These are phyloP conservation scores for Lutjanus argentimaculatus DNA, from an alignment of 2,797 vertebrate species.

Conservation along the genomic window DNA sequence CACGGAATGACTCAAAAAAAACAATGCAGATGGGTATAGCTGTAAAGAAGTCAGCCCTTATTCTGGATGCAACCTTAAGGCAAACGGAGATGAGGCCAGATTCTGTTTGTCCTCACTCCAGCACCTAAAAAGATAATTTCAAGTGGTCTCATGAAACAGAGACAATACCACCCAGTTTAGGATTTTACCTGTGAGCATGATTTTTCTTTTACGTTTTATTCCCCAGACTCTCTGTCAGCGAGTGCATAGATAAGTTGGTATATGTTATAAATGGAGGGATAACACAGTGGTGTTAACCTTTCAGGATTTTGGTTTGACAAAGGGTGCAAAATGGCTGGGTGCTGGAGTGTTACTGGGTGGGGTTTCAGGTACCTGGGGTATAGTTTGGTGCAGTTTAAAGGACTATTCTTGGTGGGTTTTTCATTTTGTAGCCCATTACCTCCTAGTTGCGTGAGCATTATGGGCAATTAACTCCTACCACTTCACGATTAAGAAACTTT, in stretches of 20 bases:
- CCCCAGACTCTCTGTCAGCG: background rate
- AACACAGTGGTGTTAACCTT: background rate
- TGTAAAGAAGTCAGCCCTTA: background rate
- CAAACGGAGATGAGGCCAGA: slow-evolving; percentile 4
- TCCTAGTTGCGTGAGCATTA: background rate
- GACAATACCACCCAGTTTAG: background rate
- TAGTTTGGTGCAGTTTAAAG: slow-evolving; percentile 23
- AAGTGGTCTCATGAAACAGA: slow-evolving; percentile 8
- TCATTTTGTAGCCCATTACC: background rate
- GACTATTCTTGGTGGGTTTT: slow-evolving; percentile 24
- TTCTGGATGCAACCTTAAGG: background rate
- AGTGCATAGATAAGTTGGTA: background rate
- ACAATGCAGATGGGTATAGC: background rate
- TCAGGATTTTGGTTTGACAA: slow-evolving; percentile 9
- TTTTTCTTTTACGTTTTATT: slow-evolving; percentile 22
- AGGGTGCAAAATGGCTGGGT: slow-evolving; percentile 10
- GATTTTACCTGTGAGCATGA: slow-evolving; percentile 8
- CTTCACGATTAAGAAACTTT: background rate
- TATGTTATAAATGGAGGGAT: slow-evolving; percentile 12
- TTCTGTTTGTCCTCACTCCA: background rate
- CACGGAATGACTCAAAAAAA: background rate
- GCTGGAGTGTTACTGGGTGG: background rate
- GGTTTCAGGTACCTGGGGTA: slow-evolving; percentile 1
- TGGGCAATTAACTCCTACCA: background rate
- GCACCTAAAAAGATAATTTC: background rate